Base-by-base conservation (phyloP, 2,888 invertebrate genomes). In the Bhutanitis thaidina region DNA sequence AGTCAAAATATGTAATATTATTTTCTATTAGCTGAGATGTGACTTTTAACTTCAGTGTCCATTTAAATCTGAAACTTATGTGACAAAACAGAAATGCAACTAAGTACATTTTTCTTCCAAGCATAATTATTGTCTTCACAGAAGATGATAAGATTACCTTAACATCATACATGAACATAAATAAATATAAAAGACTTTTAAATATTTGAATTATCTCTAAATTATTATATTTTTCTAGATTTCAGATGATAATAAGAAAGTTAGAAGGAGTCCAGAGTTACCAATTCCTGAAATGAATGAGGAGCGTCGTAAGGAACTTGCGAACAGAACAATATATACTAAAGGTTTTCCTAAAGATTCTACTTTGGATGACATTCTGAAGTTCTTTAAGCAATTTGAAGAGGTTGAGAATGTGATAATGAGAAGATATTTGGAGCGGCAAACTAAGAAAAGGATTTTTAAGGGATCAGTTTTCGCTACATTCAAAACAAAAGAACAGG, bases 391-490 rank as follows among this genome's bases (percentile, higher is more conserved):
- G 55, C 80, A 91, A 10, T 92, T 91, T 71, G 95, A 95, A 0
- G 89, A 90, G 36, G 90, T 93, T 0, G 94, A 94, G 43, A 94
- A 94, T 63, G 85, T 96, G 9, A 88, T 90, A 1, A 92, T 93
- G 90, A 90, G 92, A 49, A 77, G 69, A 51, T 93, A 91, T 60
- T 77, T 77, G 44, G 94, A 95, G 60, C 92, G 92, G 58, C 83
- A 90, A 1, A 90, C 91, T 1, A 93, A 94, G 71, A 90, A 91
- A 40, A 90, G 92, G 44, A 77, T 91, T 53, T 97, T 97, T 73
- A 97, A 98, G 86, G 99, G 98, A 43, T 98, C 98, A 1, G 93
- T 98, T 43, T 98, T 98, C 78, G 93, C 94, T 8, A 94, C 96
- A 4, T 99, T 98, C 78, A 92, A 93, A 64, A 94, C 93, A 27